Base-by-base conservation (phyloP, 2,888 invertebrate genomes). In the Patella ulyssiponensis region DNA sequence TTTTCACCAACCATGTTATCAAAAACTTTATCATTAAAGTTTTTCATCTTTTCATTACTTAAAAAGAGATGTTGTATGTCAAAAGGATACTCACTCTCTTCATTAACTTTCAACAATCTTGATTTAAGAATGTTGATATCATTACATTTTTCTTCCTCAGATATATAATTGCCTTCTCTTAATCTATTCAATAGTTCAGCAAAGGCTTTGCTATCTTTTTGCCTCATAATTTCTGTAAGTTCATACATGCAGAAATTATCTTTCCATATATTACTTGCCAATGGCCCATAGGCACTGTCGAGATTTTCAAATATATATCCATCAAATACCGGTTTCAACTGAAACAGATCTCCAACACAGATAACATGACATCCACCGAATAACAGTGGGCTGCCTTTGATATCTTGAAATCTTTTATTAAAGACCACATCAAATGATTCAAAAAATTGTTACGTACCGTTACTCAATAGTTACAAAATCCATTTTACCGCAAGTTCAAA, bases 151-250 rank as follows among this genome's bases (percentile, higher is more conserved):
- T 56, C 56, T 56, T 56, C n/a, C 3, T 14, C 15, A 56, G 56
- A 56, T 4, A n/a, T 56, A 56, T 56, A 80, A 14, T 80, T 58
- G 12, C 82, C 82, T 78, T 83, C 83, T 69, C 83, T 56, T 12
- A 84, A 44, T 76, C 84, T 69, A 71, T 84, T 85, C 5, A 84
- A 73, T 4, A 85, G 72, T 64, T 81, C 72, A 64, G 85, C 86
- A 82, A 85, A 86, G 7, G 44, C 11, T 74, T 69, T 78, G 72
- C 75, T 78, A n/a, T 83, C 83, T 73, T 54, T 75, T 71, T 85
- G 27, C 27, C 27, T 27, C 27, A 27, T 27, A 27, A 27, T 27
- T 27, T 27, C 27, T 27, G 85, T 23, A 20, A 84, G 69, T 72
- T 82, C 82, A 78, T 74, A 80, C 72, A 83, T 77, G 14, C 56